Evolutionary conservation across 2,888 invertebrate genomes (phyloP), one percentile per base, ranked within the genome.

Genomic region (Archips crataeganus): DNA sequence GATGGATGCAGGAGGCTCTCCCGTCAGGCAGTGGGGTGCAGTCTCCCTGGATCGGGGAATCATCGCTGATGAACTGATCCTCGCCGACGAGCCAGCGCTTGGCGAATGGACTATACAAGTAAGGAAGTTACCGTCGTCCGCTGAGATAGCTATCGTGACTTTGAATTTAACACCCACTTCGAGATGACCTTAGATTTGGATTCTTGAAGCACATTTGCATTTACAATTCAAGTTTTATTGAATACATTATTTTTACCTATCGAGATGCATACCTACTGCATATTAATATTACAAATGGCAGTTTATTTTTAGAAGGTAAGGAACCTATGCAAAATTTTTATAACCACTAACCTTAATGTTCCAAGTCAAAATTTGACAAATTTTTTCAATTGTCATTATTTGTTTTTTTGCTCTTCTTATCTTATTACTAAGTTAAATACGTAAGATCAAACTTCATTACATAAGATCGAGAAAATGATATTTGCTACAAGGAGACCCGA

Each of bases 41-140:
- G 95, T 96, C 0, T 90, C 96, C 63, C 92, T 97, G 51, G 96
- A 95, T 11, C 95, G 96, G 75, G 98, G 98, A 11, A 96, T 98
- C 0, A 97, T 97, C 82, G 95, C 96, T 1, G 96, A 96, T 2
- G 97, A 98, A 80, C 88, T 99, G 34, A 95, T 96, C 75, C 90
- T 99, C 4, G 98, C 98, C 39, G 96, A 96, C 68, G 96, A 97
- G 77, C 98, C 98, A 0, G 97, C 98, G 23, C 94, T 98, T 34
- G 99, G 99, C 39, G 95, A 97, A 85, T 99, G 99, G 99, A 97
- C 96, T 72, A 97, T 99, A 78, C 96, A 96, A 76, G 95, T 88
- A 45, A 74, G 74, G 74, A 74, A 74, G 70, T 59, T 32, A 15
- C 34, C 51, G 60, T 59, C 73, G 64, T 60, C 69, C 65, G 63